phyloP scores from a whole-genome alignment of 2,888 invertebrate genomes.

The Gymnoscelis rufifasciata region DNA sequence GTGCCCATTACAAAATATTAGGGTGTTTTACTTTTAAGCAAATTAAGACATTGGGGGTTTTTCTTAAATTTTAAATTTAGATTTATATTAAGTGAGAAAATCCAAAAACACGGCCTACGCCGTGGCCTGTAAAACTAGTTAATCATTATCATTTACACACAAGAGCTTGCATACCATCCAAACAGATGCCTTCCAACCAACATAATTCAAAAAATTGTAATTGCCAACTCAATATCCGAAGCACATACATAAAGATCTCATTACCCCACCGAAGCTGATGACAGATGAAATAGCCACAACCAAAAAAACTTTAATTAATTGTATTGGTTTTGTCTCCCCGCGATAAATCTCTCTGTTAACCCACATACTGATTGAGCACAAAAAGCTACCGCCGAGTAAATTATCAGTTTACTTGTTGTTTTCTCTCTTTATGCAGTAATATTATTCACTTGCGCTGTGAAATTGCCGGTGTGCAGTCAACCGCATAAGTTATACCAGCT shows the following conservation, averaged over 20 bases:
- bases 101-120: too few relatives aligned
- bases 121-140: too few relatives aligned
- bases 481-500: not conserved
- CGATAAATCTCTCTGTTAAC: constrained; percentile 28
- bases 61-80: too few relatives aligned
- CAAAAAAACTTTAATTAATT: constrained; percentile 22
- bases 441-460: constrained; percentile 40
- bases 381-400: constrained; percentile 23
- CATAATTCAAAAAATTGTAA: too few relatives aligned
- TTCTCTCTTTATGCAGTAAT: constrained; percentile 42
- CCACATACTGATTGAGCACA: constrained; percentile 24
- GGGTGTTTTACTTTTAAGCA: too few relatives aligned
- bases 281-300: constrained; percentile 22
- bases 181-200: too few relatives aligned
- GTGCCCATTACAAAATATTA: too few relatives aligned
- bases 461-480: constrained; percentile 30
- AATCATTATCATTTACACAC: too few relatives aligned
- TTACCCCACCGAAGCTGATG: constrained; percentile 1
- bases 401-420: constrained; percentile 22
- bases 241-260: not conserved
- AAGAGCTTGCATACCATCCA: too few relatives aligned
- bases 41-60: too few relatives aligned
- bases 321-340: constrained; percentile 23
- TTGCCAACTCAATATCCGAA: not conserved
- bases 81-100: too few relatives aligned